Percentiles rank a stretch among this genome's conserved stretches.
These are phyloP conservation scores for Cotesia vestalis DNA, from an alignment of 1,140 invertebrate genomes.

Conservation along the genomic window DNA sequence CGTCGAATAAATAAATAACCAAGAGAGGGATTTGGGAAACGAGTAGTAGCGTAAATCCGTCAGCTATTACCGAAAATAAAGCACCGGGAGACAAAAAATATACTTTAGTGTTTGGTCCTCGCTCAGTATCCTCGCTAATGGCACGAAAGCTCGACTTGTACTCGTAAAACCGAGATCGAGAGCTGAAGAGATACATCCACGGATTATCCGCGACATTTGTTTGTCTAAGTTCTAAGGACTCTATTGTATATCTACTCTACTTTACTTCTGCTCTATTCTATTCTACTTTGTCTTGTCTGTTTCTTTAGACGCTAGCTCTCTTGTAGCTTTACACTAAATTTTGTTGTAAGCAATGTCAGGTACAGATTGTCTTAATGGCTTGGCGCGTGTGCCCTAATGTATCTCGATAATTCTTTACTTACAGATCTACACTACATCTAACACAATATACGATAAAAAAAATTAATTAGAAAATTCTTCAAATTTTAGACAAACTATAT, in stretches of 20 bases:
- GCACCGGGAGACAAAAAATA: conserved; percentile 7
- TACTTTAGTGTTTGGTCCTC: neutral
- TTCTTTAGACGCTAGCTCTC: neutral
- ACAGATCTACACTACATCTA: no score
- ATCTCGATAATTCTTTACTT: conserved; percentile 46
- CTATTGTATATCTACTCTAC: no score
- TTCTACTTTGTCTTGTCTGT: neutral
- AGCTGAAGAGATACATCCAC: neutral
- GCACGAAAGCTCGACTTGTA: neutral
- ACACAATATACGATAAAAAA: no score
- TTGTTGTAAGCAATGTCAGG: conserved; percentile 46
- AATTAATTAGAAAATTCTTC: no score
- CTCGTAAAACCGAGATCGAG: conserved; percentile 27
- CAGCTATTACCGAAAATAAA: conserved; percentile 5
- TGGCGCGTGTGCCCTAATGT: conserved; percentile 47
- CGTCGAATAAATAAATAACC: neutral
- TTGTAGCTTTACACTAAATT: conserved; percentile 49
- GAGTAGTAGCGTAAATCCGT: neutral
- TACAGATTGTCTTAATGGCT: conserved; percentile 50
- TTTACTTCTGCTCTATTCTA: no score
- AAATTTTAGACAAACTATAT: no score
- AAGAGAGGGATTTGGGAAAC: conserved; percentile 9
- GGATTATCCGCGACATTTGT: conserved; percentile 12
- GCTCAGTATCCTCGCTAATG: conserved; percentile 18
- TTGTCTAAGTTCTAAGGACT: conserved; percentile 20